Evolutionary conservation across 2,888 invertebrate genomes (phyloP), one percentile per base, ranked within the genome.

Genomic region (Xanthorhoe spadicearia): DNA sequence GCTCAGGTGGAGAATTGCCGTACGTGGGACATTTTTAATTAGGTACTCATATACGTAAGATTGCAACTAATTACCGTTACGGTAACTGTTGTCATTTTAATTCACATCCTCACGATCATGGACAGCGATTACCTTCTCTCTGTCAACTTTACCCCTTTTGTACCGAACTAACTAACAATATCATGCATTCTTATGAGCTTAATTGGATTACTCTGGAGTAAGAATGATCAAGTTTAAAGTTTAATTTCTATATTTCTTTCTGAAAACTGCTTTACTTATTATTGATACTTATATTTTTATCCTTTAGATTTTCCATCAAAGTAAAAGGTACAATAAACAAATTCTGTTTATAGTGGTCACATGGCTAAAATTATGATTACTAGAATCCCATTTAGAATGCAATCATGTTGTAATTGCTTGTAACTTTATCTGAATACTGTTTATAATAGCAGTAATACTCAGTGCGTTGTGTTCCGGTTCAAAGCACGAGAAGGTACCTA

Each of bases 1-100:
- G 32, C 7, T 7, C 32, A 32, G 32, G 32, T 32, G 32, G 46
- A 48, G 52, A 19, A 48, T 48, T 54, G 17, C 15, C 18, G 81
- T 79, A 83, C 79, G 82, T 84, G 85, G 82, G 86, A 85, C 82
- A 79, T 80, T 73, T 75, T 79, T 78, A 73, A 74, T 81, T 78
- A n/a, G n/a, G n/a, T n/a, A 54, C 79, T 79, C 78, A 75, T 53
- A 32, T 17, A 50, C 17, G 48, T 57, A 28, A 49, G 48, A 9
- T 53, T 53, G 7, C 35, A 15, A 75, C 74, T 78, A 72, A 79
- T 75, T 75, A 79, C 85, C 83, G 84, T 86, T 85, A 84, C 72
- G 74, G 32, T 32, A 7, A 32, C 32, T 32, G 32, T 32, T 32
- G 5, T 32, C 3, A 32, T 32, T 4, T 32, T 32, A 7, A 6